Evolutionary conservation across 2,113 vertebrate species (phyloP).

Genomic region (Gambusia holbrooki): DNA sequence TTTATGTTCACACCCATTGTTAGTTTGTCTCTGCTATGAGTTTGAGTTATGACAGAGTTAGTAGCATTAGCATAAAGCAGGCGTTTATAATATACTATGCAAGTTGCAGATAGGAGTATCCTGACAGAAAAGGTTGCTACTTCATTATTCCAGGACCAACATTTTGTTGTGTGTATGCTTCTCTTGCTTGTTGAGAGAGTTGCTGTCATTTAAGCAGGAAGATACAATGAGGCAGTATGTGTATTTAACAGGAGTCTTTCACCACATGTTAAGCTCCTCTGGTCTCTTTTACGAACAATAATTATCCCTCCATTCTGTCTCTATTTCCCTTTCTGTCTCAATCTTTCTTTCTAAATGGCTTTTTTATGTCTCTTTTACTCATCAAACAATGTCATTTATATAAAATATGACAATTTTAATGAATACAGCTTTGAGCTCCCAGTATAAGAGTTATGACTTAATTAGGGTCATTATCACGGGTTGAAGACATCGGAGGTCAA

Average conservation of each 20-base stretch:
- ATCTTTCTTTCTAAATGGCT: too few relatives aligned
- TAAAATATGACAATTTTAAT: neutral
- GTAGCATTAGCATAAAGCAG: too few relatives aligned
- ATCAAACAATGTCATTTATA: conserved; percentile 1
- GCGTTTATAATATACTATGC: too few relatives aligned
- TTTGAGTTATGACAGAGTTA: too few relatives aligned
- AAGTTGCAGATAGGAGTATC: too few relatives aligned
- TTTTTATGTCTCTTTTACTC: conserved; percentile 20
- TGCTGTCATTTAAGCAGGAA: conserved; percentile 54
- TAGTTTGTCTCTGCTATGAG: too few relatives aligned
- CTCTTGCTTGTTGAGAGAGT: conserved; percentile 36
- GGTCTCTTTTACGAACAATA: conserved; percentile 34
- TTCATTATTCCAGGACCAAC: conserved; percentile 35
- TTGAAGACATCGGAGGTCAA: neutral
- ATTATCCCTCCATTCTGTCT: conserved; percentile 1
- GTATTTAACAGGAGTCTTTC: conserved; percentile 53
- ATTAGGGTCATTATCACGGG: neutral
- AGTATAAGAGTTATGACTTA: neutral
- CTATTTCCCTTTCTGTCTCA: too few relatives aligned
- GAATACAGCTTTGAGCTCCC: neutral
- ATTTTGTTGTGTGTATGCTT: conserved; percentile 16
- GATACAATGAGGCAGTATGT: conserved; percentile 66
- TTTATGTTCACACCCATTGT: too few relatives aligned
- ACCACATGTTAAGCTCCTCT: conserved; percentile 43
- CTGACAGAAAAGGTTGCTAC: neutral